Conservation (phyloP, 53 echinoderm and acorn worm species). For the Holothuria leucospilota region DNA sequence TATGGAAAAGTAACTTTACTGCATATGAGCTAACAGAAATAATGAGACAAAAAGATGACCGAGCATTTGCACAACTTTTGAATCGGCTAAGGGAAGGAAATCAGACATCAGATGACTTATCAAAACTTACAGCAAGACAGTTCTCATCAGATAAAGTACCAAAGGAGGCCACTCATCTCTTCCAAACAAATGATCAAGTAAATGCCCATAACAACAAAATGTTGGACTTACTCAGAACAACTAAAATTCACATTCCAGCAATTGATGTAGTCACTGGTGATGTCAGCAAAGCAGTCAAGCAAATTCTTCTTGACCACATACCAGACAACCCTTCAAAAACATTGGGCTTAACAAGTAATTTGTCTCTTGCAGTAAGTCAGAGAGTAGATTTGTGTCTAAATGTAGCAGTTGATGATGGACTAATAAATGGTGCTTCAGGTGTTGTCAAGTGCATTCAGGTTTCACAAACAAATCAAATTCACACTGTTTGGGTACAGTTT, state of each 20-base stretch:
- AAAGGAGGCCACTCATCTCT: neutral
- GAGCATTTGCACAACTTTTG: neutral
- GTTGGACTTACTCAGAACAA: neutral
- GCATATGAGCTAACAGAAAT: neutral
- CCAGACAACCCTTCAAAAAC: neutral
- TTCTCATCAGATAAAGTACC: conserved; percentile 11
- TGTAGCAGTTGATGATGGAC: conserved; percentile 47
- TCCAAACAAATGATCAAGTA: conserved; percentile 22
- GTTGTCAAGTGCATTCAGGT: conserved; percentile 3
- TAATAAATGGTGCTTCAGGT: conserved; percentile 48
- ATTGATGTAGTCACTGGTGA: conserved; percentile 27
- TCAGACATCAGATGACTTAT: conserved; percentile 6
- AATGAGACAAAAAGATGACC: too few relatives aligned
- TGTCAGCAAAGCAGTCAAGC: conserved; percentile 22
- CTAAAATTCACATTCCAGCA: neutral
- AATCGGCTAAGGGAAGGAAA: conserved; percentile 58
- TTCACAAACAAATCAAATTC: conserved; percentile 9
- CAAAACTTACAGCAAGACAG: neutral
- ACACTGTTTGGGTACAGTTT: conserved; percentile 34
- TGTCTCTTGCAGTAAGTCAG: conserved; percentile 26
- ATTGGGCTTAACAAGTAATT: neutral
- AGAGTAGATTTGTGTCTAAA: conserved; percentile 24
- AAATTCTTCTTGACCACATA: neutral
- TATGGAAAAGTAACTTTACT: conserved; percentile 23
- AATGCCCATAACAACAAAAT: conserved; percentile 32